Base-by-base conservation (phyloP, 2,113 vertebrate genomes). In the Chamaea fasciata region DNA sequence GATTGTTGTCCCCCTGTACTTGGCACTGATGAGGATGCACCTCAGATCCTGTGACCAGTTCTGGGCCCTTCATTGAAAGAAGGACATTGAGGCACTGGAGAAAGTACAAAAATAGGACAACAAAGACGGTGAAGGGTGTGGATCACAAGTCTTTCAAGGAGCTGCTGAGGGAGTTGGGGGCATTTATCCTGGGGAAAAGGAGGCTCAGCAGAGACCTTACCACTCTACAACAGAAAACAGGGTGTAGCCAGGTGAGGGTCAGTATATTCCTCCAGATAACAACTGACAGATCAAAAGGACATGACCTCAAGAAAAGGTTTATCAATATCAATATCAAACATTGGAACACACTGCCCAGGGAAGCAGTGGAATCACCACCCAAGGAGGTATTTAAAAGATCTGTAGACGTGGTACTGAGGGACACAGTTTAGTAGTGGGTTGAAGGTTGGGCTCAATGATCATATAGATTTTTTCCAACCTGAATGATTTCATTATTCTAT, bases 21-120 rank as follows among this genome's bases (percentile, higher is more conserved):
- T 0, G 0, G 11, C 31, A 6, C 19, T 59, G 11, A 13, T 22
- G 11, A 59, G 37, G 37, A 22, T 13, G 3, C 11, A 8, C 7
- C 37, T 50, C 16, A 17, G 52, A 62, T n/a, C 33, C 8, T 10
- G 10, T 8, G 19, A 5, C 15, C 15, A 20, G 2, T 23, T 65
- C 30, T 44, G 50, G 31, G 44, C 12, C 15, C 11, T 11, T 81
- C 37, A 17, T 8, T 44, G 23, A 19, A 39, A 81, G 33, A 65
- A 44, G 28, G 15, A 46, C 23, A 11, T 21, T n/a, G 69, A 59
- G 37, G 52, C 23, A 21, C 33, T 52, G 20, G 9, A 52, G 8
- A 1, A 13, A 52, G 33, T 52, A 50, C 15, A 63, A n/a, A 71
- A 46, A 30, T 9, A 46, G 16, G 23, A 27, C 24, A 26, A 31